Percentiles rank a stretch among this genome's conserved stretches.
phyloP scores from a whole-genome alignment of 2,888 invertebrate genomes.

The Ochropleura plecta region DNA sequence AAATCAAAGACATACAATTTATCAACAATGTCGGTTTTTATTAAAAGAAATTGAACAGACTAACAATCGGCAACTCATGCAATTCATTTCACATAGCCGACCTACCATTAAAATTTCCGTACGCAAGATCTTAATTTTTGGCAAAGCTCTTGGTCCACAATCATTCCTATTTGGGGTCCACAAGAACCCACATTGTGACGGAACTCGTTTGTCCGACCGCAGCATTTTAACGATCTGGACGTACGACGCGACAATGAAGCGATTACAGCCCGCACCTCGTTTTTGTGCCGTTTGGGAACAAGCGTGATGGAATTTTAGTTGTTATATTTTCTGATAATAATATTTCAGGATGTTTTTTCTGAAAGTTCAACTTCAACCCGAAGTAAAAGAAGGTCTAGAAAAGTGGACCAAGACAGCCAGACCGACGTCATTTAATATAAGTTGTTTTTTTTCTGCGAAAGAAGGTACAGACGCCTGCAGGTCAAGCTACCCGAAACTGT shows the following conservation, averaged over 20 bases:
- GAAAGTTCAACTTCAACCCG: not conserved
- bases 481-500: too few relatives aligned
- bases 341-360: not conserved
- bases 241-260: conserved; percentile 68
- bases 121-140: conserved; percentile 52
- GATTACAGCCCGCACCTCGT: conserved; percentile 66
- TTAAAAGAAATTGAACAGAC: not conserved
- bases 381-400: not conserved
- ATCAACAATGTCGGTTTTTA: too few relatives aligned
- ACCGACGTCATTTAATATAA: too few relatives aligned
- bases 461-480: too few relatives aligned
- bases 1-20: not conserved
- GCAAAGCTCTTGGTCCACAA: conserved; percentile 27
- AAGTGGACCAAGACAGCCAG: too few relatives aligned
- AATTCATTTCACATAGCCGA: not conserved
- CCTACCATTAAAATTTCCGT: conserved; percentile 21
- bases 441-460: too few relatives aligned
- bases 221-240: conserved; percentile 54
- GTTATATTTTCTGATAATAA: not conserved
- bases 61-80: not conserved
- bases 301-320: conserved; percentile 41
- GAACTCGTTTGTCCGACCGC: conserved; percentile 30
- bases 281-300: conserved; percentile 61
- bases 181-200: conserved; percentile 54
- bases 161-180: conserved; percentile 44